Conservation (phyloP, 2,797 vertebrate species). For the Neomorphus geoffroyi region DNA sequence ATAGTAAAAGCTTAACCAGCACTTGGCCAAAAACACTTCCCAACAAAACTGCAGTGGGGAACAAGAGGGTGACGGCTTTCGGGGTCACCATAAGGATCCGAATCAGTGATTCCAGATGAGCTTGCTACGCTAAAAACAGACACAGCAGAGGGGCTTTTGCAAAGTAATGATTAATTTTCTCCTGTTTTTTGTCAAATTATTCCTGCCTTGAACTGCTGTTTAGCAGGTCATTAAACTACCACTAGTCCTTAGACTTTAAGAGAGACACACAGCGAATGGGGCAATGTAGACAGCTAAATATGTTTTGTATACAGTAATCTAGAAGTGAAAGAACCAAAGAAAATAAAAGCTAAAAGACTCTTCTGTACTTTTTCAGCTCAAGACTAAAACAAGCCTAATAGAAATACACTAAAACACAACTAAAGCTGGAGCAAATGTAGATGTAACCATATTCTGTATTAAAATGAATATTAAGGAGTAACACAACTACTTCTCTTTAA, state of each 20-base stretch:
- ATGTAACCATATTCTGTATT: not conserved
- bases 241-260: not conserved
- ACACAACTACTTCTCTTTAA: not conserved
- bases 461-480: conserved; percentile 35
- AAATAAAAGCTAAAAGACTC: not conserved
- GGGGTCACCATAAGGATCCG: not conserved
- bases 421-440: not conserved
- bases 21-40: conserved; percentile 1
- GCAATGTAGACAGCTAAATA: not conserved
- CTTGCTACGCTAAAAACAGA: not conserved
- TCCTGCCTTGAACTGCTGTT: conserved; percentile 60
- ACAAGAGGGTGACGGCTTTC: not conserved
- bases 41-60: not conserved
- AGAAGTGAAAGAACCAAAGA: not conserved
- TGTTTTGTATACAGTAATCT: not conserved
- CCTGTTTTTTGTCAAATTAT: conserved; percentile 40
- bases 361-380: not conserved
- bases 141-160: not conserved
- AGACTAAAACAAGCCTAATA: not conserved
- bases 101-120: conserved; percentile 22
- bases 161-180: conserved; percentile 70
- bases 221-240: conserved; percentile 33
- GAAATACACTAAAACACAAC: not conserved
- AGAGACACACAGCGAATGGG: not conserved
- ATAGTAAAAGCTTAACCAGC: conserved; percentile 46